Percentiles rank a stretch among this genome's conserved stretches.
Evolutionary conservation across 2,797 vertebrate species (phyloP).

Genomic region (Psittacula echo): DNA sequence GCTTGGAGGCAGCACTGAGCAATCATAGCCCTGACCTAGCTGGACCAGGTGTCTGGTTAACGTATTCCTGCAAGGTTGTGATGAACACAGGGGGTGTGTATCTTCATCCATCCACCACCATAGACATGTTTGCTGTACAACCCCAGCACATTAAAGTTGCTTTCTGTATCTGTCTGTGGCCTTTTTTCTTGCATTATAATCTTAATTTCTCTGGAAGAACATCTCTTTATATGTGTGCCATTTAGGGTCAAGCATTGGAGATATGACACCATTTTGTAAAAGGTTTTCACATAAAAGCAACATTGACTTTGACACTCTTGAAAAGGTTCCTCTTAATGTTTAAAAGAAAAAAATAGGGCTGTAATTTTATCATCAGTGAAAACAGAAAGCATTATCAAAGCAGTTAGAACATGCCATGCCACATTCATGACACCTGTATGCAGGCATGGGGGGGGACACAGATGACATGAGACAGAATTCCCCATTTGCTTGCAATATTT

Average conservation of each 20-base stretch:
- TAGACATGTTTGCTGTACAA: background rate
- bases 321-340: background rate
- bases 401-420: background rate
- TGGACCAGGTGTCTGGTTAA: background rate
- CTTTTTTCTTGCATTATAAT: background rate
- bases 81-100: fast-evolving
- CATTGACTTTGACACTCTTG: background rate
- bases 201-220: background rate
- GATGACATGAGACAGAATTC: background rate
- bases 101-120: background rate
- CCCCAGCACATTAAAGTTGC: background rate
- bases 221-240: background rate
- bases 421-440: background rate
- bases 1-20: background rate
- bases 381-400: background rate
- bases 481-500: background rate
- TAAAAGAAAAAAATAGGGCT: background rate
- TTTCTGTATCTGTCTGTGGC: background rate
- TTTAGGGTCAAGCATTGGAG: background rate
- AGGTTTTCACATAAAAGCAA: background rate
- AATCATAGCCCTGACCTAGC: fast-evolving
- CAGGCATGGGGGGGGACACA: background rate
- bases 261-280: background rate
- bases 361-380: background rate
- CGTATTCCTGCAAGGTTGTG: background rate